Evolutionary conservation across 1,140 invertebrate species (phyloP).

Genomic region (Cydia amplana): DNA sequence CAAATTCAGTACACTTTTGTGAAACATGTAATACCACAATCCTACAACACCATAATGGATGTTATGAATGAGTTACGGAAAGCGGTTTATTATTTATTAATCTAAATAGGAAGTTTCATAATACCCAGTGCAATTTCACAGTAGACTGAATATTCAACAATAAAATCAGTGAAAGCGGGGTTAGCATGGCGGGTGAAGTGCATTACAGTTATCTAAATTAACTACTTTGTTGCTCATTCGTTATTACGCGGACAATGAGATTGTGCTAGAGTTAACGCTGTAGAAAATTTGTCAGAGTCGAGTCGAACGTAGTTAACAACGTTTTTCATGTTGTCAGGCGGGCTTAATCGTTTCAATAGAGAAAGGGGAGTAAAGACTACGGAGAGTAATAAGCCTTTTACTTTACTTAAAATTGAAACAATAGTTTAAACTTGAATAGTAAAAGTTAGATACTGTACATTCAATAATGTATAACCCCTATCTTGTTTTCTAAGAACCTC

Average conservation of each 20-base stretch:
- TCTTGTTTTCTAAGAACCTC: too few relatives aligned
- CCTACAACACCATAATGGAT: background rate
- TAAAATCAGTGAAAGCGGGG: conserved; percentile 19
- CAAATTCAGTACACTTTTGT: background rate
- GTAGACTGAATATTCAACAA: conserved; percentile 25
- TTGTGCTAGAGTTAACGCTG: conserved; percentile 4
- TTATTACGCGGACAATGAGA: conserved; percentile 17
- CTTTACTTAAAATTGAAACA: background rate
- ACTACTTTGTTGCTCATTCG: conserved; percentile 9
- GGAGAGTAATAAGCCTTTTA: background rate
- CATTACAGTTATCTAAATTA: conserved; percentile 30
- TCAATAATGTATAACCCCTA: too few relatives aligned
- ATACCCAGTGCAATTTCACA: conserved; percentile 26
- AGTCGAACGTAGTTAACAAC: conserved; percentile 6
- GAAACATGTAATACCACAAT: conserved; percentile 22
- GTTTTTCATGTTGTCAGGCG: conserved; percentile 16
- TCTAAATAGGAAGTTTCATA: conserved; percentile 26
- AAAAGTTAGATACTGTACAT: too few relatives aligned
- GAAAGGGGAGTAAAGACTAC: background rate
- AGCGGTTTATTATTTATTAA: conserved; percentile 1
- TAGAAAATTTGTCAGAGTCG: conserved; percentile 17
- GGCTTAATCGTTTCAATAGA: conserved; percentile 7
- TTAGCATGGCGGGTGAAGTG: conserved; percentile 21
- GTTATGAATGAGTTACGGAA: conserved; percentile 9
- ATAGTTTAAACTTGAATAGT: too few relatives aligned